Evolutionary conservation across 2,113 vertebrate genomes (phyloP).

Genomic region (Myanophis thanlyinensis): DNA sequence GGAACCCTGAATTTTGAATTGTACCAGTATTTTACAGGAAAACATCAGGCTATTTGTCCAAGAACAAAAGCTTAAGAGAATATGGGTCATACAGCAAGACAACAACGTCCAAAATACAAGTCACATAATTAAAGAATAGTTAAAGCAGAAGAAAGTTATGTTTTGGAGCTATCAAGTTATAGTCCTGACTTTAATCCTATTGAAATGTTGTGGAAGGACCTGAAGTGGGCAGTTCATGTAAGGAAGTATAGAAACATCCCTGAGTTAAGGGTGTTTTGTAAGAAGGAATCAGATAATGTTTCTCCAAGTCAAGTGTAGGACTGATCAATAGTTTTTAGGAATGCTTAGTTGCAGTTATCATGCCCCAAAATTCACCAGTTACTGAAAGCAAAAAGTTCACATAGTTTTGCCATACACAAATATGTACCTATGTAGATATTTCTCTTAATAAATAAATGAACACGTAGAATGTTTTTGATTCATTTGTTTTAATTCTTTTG

Average conservation of each 20-base stretch:
- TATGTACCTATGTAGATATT: neutral
- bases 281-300: neutral
- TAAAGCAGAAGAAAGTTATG: neutral
- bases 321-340: neutral
- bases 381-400: neutral
- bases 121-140: neutral
- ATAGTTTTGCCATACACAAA: neutral
- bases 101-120: neutral
- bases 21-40: neutral
- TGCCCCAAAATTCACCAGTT: neutral
- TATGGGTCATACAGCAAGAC: neutral
- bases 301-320: neutral
- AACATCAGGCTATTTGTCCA: neutral
- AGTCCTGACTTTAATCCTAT: neutral
- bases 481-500: neutral
- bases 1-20: neutral
- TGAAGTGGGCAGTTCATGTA: neutral
- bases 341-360: neutral
- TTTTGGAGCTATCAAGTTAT: neutral
- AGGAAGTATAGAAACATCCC: neutral
- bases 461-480: neutral
- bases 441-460: neutral
- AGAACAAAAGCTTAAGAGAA: neutral
- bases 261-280: neutral
- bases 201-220: neutral